Percentiles rank a stretch among this genome's conserved stretches.
These are phyloP conservation scores for Ectemnius continuus DNA, from an alignment of 2,888 invertebrate species.

Conservation along the genomic window DNA sequence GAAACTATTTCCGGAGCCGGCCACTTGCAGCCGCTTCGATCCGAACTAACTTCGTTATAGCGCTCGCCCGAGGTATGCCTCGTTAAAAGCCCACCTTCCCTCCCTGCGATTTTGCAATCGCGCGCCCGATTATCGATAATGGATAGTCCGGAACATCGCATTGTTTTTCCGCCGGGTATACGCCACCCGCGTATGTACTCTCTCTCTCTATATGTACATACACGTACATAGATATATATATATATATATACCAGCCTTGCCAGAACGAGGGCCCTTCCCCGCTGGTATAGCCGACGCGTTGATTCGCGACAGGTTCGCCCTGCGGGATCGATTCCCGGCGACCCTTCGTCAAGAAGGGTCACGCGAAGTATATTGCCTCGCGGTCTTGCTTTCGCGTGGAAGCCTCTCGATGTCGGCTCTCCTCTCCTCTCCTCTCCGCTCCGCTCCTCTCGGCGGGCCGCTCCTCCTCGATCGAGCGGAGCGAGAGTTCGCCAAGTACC, in stretches of 20 bases:
- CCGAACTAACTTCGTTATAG: background rate
- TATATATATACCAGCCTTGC: background rate
- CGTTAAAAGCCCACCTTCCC: too few species aligned
- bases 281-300: background rate
- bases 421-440: too few species aligned
- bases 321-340: constrained; percentile 46
- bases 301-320: constrained; percentile 41
- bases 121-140: background rate
- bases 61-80: background rate
- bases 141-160: constrained; percentile 3
- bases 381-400: constrained; percentile 37
- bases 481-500: too few species aligned
- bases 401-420: constrained; percentile 14
- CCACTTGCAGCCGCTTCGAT: background rate
- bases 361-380: constrained; percentile 51
- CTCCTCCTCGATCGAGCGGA: background rate
- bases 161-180: background rate
- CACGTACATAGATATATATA: too few species aligned
- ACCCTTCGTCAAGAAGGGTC: constrained; percentile 50
- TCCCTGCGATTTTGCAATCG: too few species aligned
- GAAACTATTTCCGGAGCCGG: constrained; percentile 12
- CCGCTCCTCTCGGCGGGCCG: too few species aligned
- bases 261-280: background rate
- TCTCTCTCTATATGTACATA: too few species aligned
- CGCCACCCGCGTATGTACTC: background rate